Evolutionary conservation across 92 coral and sea anemone genomes (phyloP), one percentile per base, ranked within the genome.

Genomic region (Palythoa grandis): DNA sequence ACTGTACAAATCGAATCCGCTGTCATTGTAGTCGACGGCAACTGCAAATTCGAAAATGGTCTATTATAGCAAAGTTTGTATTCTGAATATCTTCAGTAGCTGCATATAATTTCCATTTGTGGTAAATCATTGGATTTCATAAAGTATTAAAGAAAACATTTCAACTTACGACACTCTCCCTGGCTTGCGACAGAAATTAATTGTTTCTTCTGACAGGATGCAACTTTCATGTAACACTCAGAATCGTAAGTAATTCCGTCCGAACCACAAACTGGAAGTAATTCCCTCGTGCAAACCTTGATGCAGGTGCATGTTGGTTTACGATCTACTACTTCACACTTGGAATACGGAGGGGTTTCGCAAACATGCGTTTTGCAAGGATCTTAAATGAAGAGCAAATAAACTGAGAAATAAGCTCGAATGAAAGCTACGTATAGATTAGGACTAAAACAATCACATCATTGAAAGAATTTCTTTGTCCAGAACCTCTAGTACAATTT

Each of bases 251-350:
- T 80, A 38, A 40, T 66, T 4, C 85, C 85, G 11, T 80, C 74
- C 20, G 85, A 80, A 10, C 85, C 85, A 20, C 85, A 80, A 25
- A 80, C 85, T 4, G 85, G 85, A 7, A 63, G 74, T 38, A 47
- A 0, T 48, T 65, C 73, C 53, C 20, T 80, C 16, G 73, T 47
- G 85, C 92, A 89, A 14, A 47, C 57, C 54, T 87, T 75, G 82
- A 70, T 75, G 66, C 92, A 89, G 14, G 84, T 85, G 48, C 92
- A 89, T 40, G 92, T 89, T 11, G 92, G 86, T 29, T 74, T 75
- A 63, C 78, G 74, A 69, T 89, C 67, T 52, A 89, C 89, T 16
- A 74, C 87, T 82, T 89, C 88, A 57, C 92, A 89, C 35, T 87
- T 86, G 9, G 92, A 89, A 66, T 89, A 89, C 16, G 92, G 92